Percentiles rank a stretch among this genome's conserved stretches.
phyloP scores from a whole-genome alignment of 2,888 invertebrate genomes.

The Germaria angustata region DNA sequence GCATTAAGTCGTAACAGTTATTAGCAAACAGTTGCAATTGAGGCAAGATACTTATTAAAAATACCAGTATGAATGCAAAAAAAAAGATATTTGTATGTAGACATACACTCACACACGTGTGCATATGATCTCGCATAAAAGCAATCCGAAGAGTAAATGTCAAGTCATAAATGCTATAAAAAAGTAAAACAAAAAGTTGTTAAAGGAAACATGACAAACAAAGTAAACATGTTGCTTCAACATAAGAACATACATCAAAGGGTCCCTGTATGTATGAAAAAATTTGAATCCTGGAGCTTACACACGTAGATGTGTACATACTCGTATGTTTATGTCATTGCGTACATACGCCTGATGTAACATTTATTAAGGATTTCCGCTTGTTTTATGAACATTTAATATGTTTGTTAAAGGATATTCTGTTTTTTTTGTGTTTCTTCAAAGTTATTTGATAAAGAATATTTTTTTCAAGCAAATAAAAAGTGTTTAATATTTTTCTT shows the following conservation, averaged over 20 bases:
- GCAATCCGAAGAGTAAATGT: slow-evolving; percentile 66
- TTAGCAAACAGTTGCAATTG: slow-evolving; percentile 64
- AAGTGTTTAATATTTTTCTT: slow-evolving; percentile 51
- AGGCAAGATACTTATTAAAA: slow-evolving; percentile 54
- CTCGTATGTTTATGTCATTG: slow-evolving; percentile 61
- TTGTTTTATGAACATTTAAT: slow-evolving; percentile 66
- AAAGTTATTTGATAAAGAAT: slow-evolving; percentile 16
- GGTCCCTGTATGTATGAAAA: slow-evolving; percentile 5
- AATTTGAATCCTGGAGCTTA: neutral
- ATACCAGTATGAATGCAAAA: neutral
- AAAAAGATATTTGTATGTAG: neutral
- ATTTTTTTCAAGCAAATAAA: slow-evolving; percentile 22
- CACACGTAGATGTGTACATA: too few relatives aligned
- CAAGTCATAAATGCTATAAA: slow-evolving; percentile 49
- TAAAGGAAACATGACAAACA: slow-evolving; percentile 62
- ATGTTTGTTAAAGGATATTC: slow-evolving; percentile 53
- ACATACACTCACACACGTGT: neutral
- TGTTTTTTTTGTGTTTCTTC: slow-evolving; percentile 1
- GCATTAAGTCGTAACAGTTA: slow-evolving; percentile 52
- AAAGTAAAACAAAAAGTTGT: slow-evolving; percentile 40
- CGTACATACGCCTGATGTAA: slow-evolving; percentile 22
- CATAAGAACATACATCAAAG: slow-evolving; percentile 51
- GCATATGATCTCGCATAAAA: neutral
- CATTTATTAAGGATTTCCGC: slow-evolving; percentile 73
- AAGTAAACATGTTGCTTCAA: slow-evolving; percentile 69